Evolutionary conservation across 2,888 invertebrate genomes (phyloP), one percentile per base, ranked within the genome.

Genomic region (Lycaena phlaeas): DNA sequence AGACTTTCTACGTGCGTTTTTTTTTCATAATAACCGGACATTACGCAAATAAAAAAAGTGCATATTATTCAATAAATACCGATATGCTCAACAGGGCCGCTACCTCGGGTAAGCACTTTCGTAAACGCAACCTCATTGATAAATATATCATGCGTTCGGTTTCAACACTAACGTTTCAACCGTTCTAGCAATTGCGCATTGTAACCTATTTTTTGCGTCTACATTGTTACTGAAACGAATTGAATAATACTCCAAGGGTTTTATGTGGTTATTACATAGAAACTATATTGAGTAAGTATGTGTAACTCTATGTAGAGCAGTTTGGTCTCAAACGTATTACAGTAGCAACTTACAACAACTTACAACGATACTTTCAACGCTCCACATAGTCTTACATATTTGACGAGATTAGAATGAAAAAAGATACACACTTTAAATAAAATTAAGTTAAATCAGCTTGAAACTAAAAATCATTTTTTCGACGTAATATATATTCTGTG

Each of bases 121-220:
- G 73, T 73, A 75, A 74, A 73, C 43, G 50, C 47, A 46, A 48
- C 57, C 52, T 58, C 57, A 69, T 78, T 77, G 61, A 68, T 69
- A 79, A 67, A 64, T 68, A 61, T 58, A 73, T 71, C 79, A 77
- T 78, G 79, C 53, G 39, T 45, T 48, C 18, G n/a, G 61, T 78
- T 76, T 73, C 79, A 57, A 61, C 77, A 79, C 54, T 55, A 57
- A 59, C 53, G 40, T 36, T 30, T 17, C 14, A 40, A 59, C 52
- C 56, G 58, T 59, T 57, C 59, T 41, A 42, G 52, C 59, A 53
- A 61, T 61, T 46, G 50, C 57, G 66, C 62, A 70, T 68, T 58
- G 57, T 48, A 52, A 56, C 54, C 46, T 48, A 53, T 60, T 60
- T 61, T 64, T 64, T 53, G 44, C 46, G 36, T 44, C 50, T 14